Conservation (phyloP, 2,888 invertebrate species). For the Lochmaea capreae region DNA sequence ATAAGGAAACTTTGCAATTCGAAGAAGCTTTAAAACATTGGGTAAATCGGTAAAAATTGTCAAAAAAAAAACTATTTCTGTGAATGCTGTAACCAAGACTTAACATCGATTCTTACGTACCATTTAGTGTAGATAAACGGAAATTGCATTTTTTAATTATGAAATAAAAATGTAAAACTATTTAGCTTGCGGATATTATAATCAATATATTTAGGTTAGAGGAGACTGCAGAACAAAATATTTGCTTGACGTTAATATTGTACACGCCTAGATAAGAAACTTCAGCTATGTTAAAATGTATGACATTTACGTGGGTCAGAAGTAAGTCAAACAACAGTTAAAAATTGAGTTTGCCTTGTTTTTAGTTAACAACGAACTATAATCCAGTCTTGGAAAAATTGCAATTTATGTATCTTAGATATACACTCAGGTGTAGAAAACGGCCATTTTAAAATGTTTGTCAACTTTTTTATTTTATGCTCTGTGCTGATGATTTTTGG, state of each 20-base stretch:
- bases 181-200: not conserved
- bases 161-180: not conserved
- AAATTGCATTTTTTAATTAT: conserved; percentile 5
- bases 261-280: not conserved
- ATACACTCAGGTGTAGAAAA: no score
- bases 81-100: conserved; percentile 4
- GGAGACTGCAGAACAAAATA: conserved; percentile 14
- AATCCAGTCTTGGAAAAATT: no score
- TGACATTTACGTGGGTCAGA: not conserved
- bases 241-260: not conserved
- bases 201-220: conserved; percentile 11
- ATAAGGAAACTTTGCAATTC: conserved; percentile 67
- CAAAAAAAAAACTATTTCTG: no score
- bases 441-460: no score
- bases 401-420: no score
- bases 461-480: no score
- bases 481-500: no score
- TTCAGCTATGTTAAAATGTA: not conserved
- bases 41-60: conserved; percentile 72
- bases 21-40: conserved; percentile 75
- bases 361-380: no score
- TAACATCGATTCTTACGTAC: conserved; percentile 16
- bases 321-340: no score
- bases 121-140: conserved; percentile 6
- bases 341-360: no score